These are phyloP conservation scores for Diaphora mendica DNA, from an alignment of 2,888 invertebrate species.

Conservation along the genomic window DNA sequence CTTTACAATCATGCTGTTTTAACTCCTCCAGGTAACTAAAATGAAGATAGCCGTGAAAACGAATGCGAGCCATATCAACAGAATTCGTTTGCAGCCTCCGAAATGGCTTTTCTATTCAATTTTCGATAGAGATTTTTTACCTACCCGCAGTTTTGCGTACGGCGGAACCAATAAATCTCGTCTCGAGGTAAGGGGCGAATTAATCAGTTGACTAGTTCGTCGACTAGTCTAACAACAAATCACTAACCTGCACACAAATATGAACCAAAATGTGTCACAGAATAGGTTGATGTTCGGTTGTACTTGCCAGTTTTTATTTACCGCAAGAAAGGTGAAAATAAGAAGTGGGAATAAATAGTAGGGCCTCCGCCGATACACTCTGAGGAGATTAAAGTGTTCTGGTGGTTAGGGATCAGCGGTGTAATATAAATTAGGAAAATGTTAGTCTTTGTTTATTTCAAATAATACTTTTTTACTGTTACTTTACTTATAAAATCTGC, in stretches of 20 bases:
- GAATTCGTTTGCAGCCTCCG: conserved; percentile 74
- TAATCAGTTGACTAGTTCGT: conserved; percentile 81
- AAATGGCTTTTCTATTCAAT: conserved; percentile 87
- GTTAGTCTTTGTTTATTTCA: conserved; percentile 62
- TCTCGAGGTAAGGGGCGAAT: conserved; percentile 85
- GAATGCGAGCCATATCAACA: conserved; percentile 75
- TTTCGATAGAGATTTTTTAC: conserved; percentile 87
- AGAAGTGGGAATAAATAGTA: conserved; percentile 83
- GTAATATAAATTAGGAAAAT: conserved; percentile 77
- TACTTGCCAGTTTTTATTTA: conserved; percentile 68
- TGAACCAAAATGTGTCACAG: conserved; percentile 54
- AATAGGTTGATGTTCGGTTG: conserved; percentile 62
- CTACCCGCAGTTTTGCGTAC: conserved; percentile 86
- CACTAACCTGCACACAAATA: conserved; percentile 54
- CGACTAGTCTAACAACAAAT: conserved; percentile 72
- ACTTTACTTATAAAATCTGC: conserved; percentile 30
- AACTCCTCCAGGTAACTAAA: conserved; percentile 71
- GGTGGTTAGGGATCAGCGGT: conserved; percentile 63
- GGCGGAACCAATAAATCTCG: conserved; percentile 85
- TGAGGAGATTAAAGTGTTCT: conserved; percentile 83
- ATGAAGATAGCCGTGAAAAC: conserved; percentile 78
- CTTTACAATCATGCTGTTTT: conserved; percentile 55
- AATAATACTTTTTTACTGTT: conserved; percentile 33
- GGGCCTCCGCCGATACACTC: conserved; percentile 80
- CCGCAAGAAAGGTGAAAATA: conserved; percentile 81